These are phyloP conservation scores for Polypedilum pembai DNA, from an alignment of 1,140 invertebrate species.

Conservation along the genomic window DNA sequence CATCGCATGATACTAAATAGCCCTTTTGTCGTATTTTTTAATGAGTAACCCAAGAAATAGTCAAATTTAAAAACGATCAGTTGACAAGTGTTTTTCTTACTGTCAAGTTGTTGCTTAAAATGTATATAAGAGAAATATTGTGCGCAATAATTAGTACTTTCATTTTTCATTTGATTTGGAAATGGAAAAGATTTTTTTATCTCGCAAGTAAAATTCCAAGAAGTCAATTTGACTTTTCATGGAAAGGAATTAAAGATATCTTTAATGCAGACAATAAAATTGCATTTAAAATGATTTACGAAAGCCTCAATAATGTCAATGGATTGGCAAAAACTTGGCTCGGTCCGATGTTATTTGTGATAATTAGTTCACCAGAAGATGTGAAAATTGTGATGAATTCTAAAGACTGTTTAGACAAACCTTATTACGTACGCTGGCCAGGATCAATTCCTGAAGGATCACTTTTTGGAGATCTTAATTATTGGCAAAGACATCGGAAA, in stretches of 20 bases:
- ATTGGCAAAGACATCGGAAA: not conserved
- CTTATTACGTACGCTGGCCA: not conserved
- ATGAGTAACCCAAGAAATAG: no score
- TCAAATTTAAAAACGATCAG: no score
- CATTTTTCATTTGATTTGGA: not conserved
- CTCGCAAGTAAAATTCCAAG: not conserved
- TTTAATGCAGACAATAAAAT: not conserved
- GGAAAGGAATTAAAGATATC: not conserved
- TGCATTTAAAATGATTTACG: not conserved
- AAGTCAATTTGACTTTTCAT: not conserved
- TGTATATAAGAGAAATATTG: not conserved
- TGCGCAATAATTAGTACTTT: not conserved
- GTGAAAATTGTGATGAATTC: conserved; percentile 8
- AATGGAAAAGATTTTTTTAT: not conserved
- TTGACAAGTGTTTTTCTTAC: no score
- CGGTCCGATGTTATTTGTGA: not conserved
- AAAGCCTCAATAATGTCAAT: not conserved
- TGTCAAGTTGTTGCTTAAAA: not conserved
- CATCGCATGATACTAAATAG: no score
- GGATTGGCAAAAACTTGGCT: not conserved
- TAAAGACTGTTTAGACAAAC: not conserved
- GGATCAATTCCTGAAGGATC: not conserved
- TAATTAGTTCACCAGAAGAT: not conserved
- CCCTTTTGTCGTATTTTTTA: no score
- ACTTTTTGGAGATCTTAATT: not conserved